Conservation (phyloP, 2,888 invertebrate species). For the Mystacides longicornis region DNA sequence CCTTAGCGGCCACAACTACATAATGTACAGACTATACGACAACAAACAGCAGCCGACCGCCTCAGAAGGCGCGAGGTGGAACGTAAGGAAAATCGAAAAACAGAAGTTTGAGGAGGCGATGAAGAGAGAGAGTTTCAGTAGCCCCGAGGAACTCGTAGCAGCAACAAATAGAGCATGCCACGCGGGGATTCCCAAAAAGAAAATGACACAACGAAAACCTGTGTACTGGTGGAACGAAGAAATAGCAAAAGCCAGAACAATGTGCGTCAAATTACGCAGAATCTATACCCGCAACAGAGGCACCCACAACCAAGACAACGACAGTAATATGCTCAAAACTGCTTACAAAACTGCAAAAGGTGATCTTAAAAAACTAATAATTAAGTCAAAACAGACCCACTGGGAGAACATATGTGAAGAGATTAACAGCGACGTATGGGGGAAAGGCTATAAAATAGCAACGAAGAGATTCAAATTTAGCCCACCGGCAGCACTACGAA, state of each 20-base stretch:
- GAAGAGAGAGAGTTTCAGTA: too few species aligned
- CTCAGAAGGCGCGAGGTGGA: too few species aligned
- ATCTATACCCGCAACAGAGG: not conserved
- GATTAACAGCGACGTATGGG: not conserved
- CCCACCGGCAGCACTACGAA: not conserved
- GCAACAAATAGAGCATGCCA: not conserved
- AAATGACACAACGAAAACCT: not conserved
- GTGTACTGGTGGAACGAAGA: not conserved
- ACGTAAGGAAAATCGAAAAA: too few species aligned
- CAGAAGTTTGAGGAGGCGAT: too few species aligned
- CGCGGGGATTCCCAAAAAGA: not conserved
- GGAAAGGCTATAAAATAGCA: not conserved
- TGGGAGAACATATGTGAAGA: not conserved
- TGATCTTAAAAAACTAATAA: not conserved
- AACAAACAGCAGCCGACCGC: not conserved
- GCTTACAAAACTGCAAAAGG: not conserved
- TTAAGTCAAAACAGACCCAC: not conserved
- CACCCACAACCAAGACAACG: not conserved
- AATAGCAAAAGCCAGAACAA: not conserved
- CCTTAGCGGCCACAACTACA: not conserved
- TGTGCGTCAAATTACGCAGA: not conserved
- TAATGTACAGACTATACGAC: not conserved
- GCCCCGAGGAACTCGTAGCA: not conserved
- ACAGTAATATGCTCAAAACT: not conserved
- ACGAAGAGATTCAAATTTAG: not conserved